Evolutionary conservation across 2,888 invertebrate genomes (phyloP), one percentile per base, ranked within the genome.

Genomic region (Stenurella melanura): DNA sequence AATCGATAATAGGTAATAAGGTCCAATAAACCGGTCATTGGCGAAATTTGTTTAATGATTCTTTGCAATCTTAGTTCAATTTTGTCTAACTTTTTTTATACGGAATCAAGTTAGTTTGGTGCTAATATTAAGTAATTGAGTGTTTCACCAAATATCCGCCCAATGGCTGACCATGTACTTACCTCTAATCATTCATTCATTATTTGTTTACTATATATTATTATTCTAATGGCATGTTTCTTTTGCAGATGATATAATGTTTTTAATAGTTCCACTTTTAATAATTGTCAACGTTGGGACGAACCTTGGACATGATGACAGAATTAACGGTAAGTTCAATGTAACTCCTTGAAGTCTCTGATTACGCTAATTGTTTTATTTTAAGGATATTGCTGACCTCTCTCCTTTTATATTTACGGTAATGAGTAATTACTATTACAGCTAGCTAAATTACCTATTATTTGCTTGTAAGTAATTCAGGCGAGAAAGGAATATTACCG

Each of bases 231-330:
- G 15, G 12, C 10, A 9, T 38, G 15, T 63, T 63, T 69, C 10
- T 30, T 69, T 58, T 70, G 0, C 42, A 70, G 70, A 50, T 70
- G 58, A 58, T 17, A 70, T 12, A 38, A 60, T 70, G 70, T 34
- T 60, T 50, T 60, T 70, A 60, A 60, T 50, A 60, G 70, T 70
- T 70, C 60, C 70, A 38, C 50, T 70, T 70, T 60, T 60, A 7
- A 12, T 70, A n/a, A 56, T 70, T 70, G 60, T 58, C 70, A 70
- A 38, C 17, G 70, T 38, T 17, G 19, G 19, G 10, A 12, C 21
- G 11, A 70, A 61, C 42, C 60, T 70, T 56, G 70, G 34, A 19
- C 18, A 70, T 19, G 42, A 21, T 19, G 21, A 60, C 19, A 19
- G 17, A 38, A 19, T 38, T 21, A 30, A 4, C 7, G 70, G 70